A percentile compares a stretch with the other conserved stretches of the same genome.
Conservation (phyloP, 2,113 vertebrate species). For the Cariama cristata region DNA sequence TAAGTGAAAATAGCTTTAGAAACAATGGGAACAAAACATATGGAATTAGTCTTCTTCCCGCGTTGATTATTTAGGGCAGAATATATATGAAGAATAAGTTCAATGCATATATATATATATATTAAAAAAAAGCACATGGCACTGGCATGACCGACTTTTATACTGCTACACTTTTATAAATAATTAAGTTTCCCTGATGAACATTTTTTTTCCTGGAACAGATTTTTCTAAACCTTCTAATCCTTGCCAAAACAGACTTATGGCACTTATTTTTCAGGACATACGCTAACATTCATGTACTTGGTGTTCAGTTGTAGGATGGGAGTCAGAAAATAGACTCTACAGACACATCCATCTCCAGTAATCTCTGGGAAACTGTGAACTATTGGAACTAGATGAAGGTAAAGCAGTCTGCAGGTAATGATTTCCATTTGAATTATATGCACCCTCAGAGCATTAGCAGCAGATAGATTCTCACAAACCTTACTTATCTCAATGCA, state of each 20-base stretch:
- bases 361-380: not conserved
- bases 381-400: not conserved
- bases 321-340: not conserved
- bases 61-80: not conserved
- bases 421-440: not conserved
- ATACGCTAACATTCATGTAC: not conserved
- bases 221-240: not conserved
- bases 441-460: not conserved
- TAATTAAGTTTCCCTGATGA: fast-evolving
- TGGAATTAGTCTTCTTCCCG: not conserved
- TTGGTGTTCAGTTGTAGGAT: not conserved
- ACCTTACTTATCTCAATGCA: not conserved
- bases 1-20: not conserved
- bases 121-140: not conserved
- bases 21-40: not conserved
- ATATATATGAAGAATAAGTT: not conserved
- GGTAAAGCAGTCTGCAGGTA: not conserved
- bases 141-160: not conserved
- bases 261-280: not conserved
- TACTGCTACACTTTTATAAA: not conserved
- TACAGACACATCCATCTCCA: not conserved
- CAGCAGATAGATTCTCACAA: not conserved
- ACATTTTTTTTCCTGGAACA: not conserved
- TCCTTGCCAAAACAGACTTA: not conserved
- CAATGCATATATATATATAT: not conserved